Evolutionary conservation across 2,113 vertebrate species (phyloP).

Genomic region (Zosterops pallidus): DNA sequence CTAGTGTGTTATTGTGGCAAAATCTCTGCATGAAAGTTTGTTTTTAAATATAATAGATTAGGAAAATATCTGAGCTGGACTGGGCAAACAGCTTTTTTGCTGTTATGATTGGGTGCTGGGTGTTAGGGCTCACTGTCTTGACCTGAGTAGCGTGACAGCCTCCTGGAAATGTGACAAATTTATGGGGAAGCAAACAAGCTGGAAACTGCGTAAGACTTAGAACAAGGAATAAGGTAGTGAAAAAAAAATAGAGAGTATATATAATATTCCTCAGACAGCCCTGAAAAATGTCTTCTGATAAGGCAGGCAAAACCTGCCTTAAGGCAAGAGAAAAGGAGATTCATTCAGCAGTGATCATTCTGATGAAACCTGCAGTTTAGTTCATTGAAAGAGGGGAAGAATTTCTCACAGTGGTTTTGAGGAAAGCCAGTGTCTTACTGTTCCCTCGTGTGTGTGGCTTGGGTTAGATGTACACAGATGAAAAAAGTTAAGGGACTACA

Average conservation of each 20-base stretch:
- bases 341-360: not conserved
- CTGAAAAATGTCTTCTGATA: not conserved
- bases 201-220: not conserved
- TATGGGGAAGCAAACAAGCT: not conserved
- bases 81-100: not conserved
- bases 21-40: not conserved
- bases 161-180: not conserved
- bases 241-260: not conserved
- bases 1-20: not conserved
- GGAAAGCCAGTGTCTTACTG: not conserved
- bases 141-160: not conserved
- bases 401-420: not conserved
- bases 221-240: not conserved
- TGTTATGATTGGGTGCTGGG: not conserved
- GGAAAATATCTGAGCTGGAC: not conserved
- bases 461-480: not conserved
- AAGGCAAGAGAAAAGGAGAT: not conserved
- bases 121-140: not conserved
- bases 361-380: not conserved
- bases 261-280: not conserved
- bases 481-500: not conserved
- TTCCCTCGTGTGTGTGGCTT: rapidly evolving
- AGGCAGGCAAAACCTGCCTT: not conserved
- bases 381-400: not conserved
- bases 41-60: not conserved